Evolutionary conservation across 92 coral and sea anemone genomes (phyloP), one percentile per base, ranked within the genome.

Genomic region (Isaurus tuberculatus): DNA sequence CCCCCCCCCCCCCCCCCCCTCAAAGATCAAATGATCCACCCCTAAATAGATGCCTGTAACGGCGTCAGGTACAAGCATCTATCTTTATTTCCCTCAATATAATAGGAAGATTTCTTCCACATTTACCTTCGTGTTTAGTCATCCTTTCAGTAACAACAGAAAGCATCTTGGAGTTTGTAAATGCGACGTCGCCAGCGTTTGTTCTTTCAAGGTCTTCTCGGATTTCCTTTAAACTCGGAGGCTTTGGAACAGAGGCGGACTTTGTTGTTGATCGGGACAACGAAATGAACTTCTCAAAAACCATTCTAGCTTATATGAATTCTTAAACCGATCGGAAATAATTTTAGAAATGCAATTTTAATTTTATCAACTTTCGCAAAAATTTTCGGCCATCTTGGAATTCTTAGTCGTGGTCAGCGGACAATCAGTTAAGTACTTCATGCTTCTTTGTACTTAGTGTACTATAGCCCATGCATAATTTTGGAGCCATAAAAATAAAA

Each of bases 161-260:
- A 33, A 73, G 15, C 65, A 16, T n/a, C 61, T 28, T 43, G 9
- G 65, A 27, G 44, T 73, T 73, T 10, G 17, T 19, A 73, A 73
- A 73, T 16, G 30, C 33, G n/a, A 27, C 44, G 55, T 73, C 80
- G 15, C 43, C 2, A 29, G 26, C 64, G 23, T 2, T 73, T 8
- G 80, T 42, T 49, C 43, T 73, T 44, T 73, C 65, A 17, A 73
- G 80, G 30, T 73, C 80, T 73, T 51, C 80, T 15, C 31, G 65
- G 65, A 73, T 73, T 73, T 73, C 80, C 30, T 73, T 73, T 51
- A 73, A 73, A 31, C 46, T 73, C 65, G 80, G 80, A 32, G 80
- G 80, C 46, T 30, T 51, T 49, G 80, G 80, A 5, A 34, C 37
- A 26, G 43, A 29, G 16, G 27, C 17, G 3, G 80, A 15, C 27